Percentiles rank a stretch among this genome's conserved stretches.
Conservation (phyloP, 2,113 vertebrate species). For the Thamnophis sirtalis region DNA sequence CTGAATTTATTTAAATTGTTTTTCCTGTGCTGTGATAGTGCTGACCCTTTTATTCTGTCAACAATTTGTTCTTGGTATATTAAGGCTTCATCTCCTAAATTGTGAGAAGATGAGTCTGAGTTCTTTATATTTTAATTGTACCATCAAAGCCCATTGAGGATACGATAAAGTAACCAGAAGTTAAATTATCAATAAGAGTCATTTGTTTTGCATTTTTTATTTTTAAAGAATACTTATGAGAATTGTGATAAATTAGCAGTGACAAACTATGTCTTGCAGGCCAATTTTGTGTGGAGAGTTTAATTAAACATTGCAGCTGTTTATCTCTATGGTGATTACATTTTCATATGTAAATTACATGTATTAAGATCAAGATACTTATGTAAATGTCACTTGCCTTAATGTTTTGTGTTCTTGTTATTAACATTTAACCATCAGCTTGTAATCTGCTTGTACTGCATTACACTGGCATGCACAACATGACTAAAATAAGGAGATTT, state of each 20-base stretch:
- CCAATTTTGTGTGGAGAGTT: conserved; percentile 83
- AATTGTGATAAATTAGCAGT: conserved; percentile 82
- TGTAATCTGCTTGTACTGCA: conserved; percentile 75
- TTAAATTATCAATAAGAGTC: conserved; percentile 81
- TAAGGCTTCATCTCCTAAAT: conserved; percentile 66
- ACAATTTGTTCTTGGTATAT: conserved; percentile 70
- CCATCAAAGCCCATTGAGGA: conserved; percentile 77
- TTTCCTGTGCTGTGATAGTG: conserved; percentile 47
- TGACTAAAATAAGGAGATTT: conserved; percentile 67
- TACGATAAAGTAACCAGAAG: conserved; percentile 79
- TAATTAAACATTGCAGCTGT: conserved; percentile 86
- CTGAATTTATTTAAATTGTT: conserved; percentile 68
- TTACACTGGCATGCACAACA: conserved; percentile 60
- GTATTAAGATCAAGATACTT: conserved; percentile 85
- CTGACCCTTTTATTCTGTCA: conserved; percentile 69
- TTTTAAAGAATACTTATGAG: conserved; percentile 81
- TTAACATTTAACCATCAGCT: conserved; percentile 79
- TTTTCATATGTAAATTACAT: conserved; percentile 86
- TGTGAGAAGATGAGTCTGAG: conserved; percentile 66
- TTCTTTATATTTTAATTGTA: conserved; percentile 71
- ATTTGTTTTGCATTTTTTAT: conserved; percentile 82
- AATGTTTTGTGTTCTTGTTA: conserved; percentile 81
- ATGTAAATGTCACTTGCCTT: conserved; percentile 84
- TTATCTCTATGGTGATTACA: conserved; percentile 83
- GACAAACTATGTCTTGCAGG: conserved; percentile 79